A percentile compares a stretch with the other conserved stretches of the same genome.
Evolutionary conservation across 2,797 vertebrate genomes (phyloP).

Genomic region (Chlorospingus semifuscus): DNA sequence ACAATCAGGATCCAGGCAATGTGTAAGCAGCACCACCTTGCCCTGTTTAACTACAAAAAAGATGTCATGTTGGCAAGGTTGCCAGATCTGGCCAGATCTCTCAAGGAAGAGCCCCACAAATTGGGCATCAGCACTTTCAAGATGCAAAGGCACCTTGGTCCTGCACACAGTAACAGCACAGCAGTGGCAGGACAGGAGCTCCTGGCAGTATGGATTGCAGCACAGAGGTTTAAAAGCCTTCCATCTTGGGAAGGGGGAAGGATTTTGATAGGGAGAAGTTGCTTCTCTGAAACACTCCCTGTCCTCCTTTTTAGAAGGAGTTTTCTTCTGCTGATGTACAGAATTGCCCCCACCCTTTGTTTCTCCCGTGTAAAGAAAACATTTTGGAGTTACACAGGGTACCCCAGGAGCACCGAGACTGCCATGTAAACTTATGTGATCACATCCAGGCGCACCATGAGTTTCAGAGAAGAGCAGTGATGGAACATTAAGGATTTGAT

Average conservation of each 20-base stretch:
- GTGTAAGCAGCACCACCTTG: rapidly evolving
- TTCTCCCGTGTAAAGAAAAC: background rate
- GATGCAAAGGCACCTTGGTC: background rate
- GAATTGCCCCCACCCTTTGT: background rate
- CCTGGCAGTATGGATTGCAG: background rate
- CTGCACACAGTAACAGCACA: background rate
- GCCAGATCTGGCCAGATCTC: background rate
- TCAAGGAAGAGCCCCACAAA: background rate
- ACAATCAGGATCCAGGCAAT: background rate
- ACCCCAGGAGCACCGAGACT: background rate
- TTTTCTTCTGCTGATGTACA: background rate
- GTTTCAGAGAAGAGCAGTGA: background rate
- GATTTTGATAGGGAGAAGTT: background rate
- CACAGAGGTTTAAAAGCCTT: background rate
- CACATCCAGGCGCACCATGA: background rate
- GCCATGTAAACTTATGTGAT: background rate
- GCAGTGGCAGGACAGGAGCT: background rate
- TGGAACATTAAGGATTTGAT: background rate
- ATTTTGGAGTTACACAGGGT: background rate
- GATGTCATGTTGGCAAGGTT: background rate
- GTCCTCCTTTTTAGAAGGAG: background rate
- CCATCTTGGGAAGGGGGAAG: background rate
- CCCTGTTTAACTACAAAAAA: background rate
- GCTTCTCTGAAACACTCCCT: background rate
- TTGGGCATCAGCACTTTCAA: rapidly evolving